phyloP scores from a whole-genome alignment of 2,888 invertebrate genomes.

The Lasioglossum calceatum region DNA sequence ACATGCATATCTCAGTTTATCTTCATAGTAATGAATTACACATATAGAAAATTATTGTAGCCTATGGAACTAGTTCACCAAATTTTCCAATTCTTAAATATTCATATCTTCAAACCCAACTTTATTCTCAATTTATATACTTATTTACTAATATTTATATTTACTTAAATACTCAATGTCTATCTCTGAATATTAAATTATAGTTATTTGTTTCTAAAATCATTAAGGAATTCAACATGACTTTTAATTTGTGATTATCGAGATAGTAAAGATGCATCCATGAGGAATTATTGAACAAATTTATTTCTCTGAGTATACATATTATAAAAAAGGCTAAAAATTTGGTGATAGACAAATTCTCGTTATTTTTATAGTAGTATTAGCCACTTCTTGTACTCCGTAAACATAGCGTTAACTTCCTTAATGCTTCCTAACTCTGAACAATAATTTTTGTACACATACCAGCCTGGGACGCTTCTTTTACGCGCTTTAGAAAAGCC shows the following conservation, averaged over 20 bases:
- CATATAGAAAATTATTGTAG: background rate
- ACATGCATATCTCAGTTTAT: background rate
- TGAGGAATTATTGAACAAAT: too few species aligned
- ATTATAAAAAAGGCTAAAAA: background rate
- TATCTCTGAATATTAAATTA: too few species aligned
- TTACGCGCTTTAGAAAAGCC: background rate
- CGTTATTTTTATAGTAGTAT: background rate
- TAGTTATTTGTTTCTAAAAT: background rate
- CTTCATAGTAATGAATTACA: background rate
- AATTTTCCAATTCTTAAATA: background rate
- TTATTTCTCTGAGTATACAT: too few species aligned
- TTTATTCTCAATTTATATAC: background rate
- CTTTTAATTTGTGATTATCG: background rate
- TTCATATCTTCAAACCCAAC: background rate
- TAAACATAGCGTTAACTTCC: background rate
- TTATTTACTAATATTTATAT: too few species aligned
- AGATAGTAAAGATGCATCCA: too few species aligned
- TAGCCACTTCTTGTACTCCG: background rate
- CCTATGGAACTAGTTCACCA: background rate
- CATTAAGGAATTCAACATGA: too few species aligned
- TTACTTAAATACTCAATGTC: too few species aligned
- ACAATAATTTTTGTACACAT: background rate
- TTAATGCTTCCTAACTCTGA: background rate
- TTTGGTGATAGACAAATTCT: background rate
- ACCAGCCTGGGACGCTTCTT: conserved; percentile 2